Conservation (phyloP, 1,140 invertebrate genomes). For the Onthophagus taurus region DNA sequence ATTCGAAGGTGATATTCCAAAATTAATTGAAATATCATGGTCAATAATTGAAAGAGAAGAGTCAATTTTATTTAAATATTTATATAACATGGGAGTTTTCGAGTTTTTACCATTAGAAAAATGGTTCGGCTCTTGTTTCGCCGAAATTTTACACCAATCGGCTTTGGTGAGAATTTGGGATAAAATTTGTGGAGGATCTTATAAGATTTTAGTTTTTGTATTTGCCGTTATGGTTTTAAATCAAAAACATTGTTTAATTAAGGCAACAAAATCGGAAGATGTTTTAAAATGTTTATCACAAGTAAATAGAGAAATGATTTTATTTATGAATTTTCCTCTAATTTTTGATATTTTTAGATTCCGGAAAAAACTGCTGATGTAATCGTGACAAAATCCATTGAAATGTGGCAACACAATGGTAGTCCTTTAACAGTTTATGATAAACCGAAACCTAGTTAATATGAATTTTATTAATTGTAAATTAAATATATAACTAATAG, state of each 20-base stretch:
- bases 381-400: constrained; percentile 69
- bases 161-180: constrained; percentile 80
- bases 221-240: constrained; percentile 63
- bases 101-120: constrained; percentile 52
- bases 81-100: constrained; percentile 47
- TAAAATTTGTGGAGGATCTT: constrained; percentile 74
- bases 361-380: constrained; percentile 64
- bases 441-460: constrained; percentile 25
- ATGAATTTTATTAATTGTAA: too few species aligned
- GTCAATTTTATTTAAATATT: constrained; percentile 51
- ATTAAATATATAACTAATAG: background rate
- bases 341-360: constrained; percentile 46
- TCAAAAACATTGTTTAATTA: constrained; percentile 53
- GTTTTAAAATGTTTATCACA: constrained; percentile 55
- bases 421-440: constrained; percentile 35
- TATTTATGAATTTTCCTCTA: constrained; percentile 16
- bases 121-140: constrained; percentile 76
- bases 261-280: constrained; percentile 47
- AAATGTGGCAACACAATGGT: constrained; percentile 55
- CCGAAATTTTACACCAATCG: constrained; percentile 63
- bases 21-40: constrained; percentile 54
- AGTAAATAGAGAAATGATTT: constrained; percentile 40
- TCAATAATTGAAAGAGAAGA: constrained; percentile 64
- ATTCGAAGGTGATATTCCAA: constrained; percentile 52
- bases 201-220: constrained; percentile 70